These are phyloP conservation scores for Macaria liturata DNA, from an alignment of 2,888 invertebrate species.

Conservation along the genomic window DNA sequence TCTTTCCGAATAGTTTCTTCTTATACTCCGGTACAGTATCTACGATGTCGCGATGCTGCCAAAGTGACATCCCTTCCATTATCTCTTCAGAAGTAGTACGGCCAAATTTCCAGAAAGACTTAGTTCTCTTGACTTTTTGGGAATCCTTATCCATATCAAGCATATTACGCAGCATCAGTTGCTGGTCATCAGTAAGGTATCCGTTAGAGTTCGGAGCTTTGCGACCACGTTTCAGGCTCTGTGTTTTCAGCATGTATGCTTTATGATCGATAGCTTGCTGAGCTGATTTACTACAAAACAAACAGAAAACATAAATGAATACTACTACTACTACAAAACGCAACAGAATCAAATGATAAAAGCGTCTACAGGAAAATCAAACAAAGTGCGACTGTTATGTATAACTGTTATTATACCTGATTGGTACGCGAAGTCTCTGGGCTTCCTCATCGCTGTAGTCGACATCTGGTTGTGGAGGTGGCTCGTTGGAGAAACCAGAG, in stretches of 20 bases:
- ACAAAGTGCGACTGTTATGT: constrained; percentile 9
- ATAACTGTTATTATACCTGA: constrained; percentile 76
- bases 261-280: constrained; percentile 64
- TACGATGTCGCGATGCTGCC: constrained; percentile 93
- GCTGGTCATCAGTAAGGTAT: constrained; percentile 83
- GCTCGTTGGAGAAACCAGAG: constrained; percentile 95
- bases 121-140: constrained; percentile 89
- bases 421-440: constrained; percentile 84
- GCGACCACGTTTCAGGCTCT: constrained; percentile 73
- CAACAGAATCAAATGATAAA: constrained; percentile 48
- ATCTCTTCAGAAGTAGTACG: constrained; percentile 88
- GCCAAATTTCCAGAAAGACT: constrained; percentile 94
- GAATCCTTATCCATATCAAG: constrained; percentile 84
- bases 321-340: constrained; percentile 32
- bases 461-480: constrained; percentile 93
- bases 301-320: too few species aligned
- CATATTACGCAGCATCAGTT: constrained; percentile 76
- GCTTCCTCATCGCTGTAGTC: constrained; percentile 96
- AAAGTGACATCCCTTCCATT: constrained; percentile 93
- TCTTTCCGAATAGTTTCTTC: constrained; percentile 73
- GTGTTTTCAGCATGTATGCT: constrained; percentile 76
- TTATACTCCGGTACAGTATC: constrained; percentile 85
- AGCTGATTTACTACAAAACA: constrained; percentile 68
- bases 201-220: constrained; percentile 61
- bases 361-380: constrained; percentile 29